Base-by-base conservation (phyloP, 2,888 invertebrate species). In the Drosophila melanocephala region DNA sequence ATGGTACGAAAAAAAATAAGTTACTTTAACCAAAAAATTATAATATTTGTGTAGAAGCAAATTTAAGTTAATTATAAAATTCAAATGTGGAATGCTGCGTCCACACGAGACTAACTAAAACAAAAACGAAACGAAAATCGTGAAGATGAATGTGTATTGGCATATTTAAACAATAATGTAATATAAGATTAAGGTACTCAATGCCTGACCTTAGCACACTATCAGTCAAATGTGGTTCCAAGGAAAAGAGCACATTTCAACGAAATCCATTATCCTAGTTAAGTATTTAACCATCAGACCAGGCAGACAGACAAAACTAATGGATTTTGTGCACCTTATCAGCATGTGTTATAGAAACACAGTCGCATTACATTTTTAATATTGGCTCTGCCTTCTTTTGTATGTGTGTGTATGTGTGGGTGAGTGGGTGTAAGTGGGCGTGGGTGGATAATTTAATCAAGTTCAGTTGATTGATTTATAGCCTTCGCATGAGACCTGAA, bases 391-490 rank as follows among this genome's bases (percentile, higher is more conserved):
- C 16, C 26, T 47, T 26, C 47, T 47, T 16, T 44, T 19, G 55
- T 61, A 14, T 26, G 33, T 72, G 56, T 58, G 50, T 51, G n/a
- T 42, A 28, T 61, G n/a, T 57, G 50, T 50, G 42, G 50, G 33
- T 50, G 12, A 51, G 56, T 33, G 30, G 62, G 56, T 62, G n/a
- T 14, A 30, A 14, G 16, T 32, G 42, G 22, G 28, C 69, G 51
- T 62, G 35, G 33, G 22, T 35, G 30, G 57, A 32, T 61, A 47
- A 57, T 78, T 61, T 58, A 72, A 47, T 68, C 50, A 67, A 50
- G 52, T 69, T 65, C 66, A 67, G 60, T 75, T 75, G 75, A 81
- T 78, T 78, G 75, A 80, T 75, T 78, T 69, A 81, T 58, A 55
- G 35, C 33, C 69, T 57, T 72, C 56, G 55, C 30, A 16, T 50